Percentiles rank a stretch among this genome's conserved stretches.
phyloP scores from a whole-genome alignment of 1,140 invertebrate genomes.

The Paraescarpia echinospica region DNA sequence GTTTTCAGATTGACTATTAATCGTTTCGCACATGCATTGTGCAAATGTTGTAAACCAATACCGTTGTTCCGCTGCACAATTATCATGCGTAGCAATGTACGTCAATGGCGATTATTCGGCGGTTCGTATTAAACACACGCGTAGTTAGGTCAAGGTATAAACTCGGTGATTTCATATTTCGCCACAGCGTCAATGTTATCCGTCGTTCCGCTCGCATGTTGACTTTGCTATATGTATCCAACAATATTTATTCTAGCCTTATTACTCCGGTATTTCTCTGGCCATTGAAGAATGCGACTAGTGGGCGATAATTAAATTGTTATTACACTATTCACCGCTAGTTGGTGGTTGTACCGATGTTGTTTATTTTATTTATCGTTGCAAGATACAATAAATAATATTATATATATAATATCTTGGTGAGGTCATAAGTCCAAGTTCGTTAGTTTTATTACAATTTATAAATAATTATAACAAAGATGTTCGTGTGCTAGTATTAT shows the following conservation, averaged over 20 bases:
- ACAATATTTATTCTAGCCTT: background rate
- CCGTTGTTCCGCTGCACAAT: background rate
- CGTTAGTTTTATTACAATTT: no score
- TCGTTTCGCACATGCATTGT: background rate
- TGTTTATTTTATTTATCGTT: no score
- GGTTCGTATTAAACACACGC: background rate
- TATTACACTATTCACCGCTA: background rate
- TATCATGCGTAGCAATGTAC: background rate
- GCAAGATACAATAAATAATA: no score
- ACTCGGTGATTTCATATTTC: background rate
- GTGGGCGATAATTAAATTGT: background rate
- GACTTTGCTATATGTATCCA: background rate
- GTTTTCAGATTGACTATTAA: background rate
- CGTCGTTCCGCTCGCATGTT: background rate
- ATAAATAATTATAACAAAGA: no score
- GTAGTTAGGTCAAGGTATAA: background rate
- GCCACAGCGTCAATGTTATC: background rate
- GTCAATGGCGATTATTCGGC: background rate
- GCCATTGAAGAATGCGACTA: background rate
- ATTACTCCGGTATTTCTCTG: background rate
- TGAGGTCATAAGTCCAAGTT: no score
- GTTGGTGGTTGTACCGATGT: background rate
- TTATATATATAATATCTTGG: no score
- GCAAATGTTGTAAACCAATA: background rate
- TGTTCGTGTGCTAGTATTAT: no score